A percentile compares a stretch with the other conserved stretches of the same genome.
phyloP scores from a whole-genome alignment of 2,113 vertebrate species.

The Marcusenius ussheri region DNA sequence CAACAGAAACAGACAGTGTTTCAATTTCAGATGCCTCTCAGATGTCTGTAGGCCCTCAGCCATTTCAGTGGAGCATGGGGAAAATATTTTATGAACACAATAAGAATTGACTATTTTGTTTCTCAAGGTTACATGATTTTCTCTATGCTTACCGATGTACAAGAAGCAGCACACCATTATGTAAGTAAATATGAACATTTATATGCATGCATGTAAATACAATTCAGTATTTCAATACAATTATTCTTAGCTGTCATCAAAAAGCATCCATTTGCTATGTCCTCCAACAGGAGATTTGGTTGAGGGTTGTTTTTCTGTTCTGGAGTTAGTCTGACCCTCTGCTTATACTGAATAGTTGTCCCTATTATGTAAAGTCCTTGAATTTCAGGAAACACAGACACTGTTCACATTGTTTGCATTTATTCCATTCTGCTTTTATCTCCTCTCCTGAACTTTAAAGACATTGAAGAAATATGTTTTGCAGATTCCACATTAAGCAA shows the following conservation, averaged over 20 bases:
- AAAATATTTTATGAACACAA: neutral
- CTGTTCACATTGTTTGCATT: neutral
- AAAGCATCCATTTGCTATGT: neutral
- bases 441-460: neutral
- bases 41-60: neutral
- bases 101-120: neutral
- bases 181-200: neutral
- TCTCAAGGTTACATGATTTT: neutral
- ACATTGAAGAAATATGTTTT: slow-evolving; percentile 1
- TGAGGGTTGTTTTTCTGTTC: neutral
- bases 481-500: neutral
- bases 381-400: neutral
- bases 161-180: neutral
- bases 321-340: neutral
- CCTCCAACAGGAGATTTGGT: neutral
- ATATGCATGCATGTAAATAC: neutral
- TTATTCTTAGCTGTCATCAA: neutral
- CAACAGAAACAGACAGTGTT: neutral
- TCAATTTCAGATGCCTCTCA: neutral
- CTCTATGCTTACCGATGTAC: neutral
- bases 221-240: neutral
- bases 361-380: neutral
- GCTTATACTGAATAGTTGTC: neutral
- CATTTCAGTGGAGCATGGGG: neutral
- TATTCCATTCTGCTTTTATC: neutral